Conservation (phyloP, 2,888 invertebrate species). For the Lasioglossum calceatum region DNA sequence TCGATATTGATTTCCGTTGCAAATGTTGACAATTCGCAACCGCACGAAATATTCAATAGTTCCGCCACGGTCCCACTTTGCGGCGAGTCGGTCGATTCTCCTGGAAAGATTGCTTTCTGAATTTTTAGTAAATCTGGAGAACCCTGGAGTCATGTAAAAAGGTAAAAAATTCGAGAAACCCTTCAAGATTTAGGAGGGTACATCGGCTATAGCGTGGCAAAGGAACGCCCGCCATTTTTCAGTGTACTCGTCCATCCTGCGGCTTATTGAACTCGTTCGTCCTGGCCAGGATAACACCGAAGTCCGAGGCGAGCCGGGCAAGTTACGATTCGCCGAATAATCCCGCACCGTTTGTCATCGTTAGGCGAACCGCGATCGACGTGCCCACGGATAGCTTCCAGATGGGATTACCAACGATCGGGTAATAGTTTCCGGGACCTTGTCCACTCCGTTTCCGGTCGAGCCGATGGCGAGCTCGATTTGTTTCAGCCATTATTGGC, state of each 20-base stretch:
- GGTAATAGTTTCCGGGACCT: constrained; percentile 45
- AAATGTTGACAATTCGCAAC: constrained; percentile 1
- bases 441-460: constrained; percentile 8
- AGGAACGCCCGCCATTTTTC: constrained; percentile 50
- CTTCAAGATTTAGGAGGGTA: constrained; percentile 56
- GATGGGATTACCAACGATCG: constrained; percentile 42
- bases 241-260: constrained; percentile 18
- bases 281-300: constrained; percentile 37
- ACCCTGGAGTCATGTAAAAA: background rate
- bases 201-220: constrained; percentile 19
- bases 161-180: constrained; percentile 16
- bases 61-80: background rate
- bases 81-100: background rate
- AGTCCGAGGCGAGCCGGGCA: constrained; percentile 16
- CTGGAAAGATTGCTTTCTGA: too few relatives aligned
- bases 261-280: constrained; percentile 52
- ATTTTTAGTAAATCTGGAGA: background rate
- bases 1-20: constrained; percentile 1
- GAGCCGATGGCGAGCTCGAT: constrained; percentile 11
- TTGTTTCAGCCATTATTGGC: background rate
- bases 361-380: constrained; percentile 64
- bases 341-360: constrained; percentile 70
- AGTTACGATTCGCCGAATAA: constrained; percentile 61
- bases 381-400: constrained; percentile 33
- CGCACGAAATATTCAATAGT: background rate